Base-by-base conservation (phyloP, 1,140 invertebrate species). In the Drosophila pseudoobscura region DNA sequence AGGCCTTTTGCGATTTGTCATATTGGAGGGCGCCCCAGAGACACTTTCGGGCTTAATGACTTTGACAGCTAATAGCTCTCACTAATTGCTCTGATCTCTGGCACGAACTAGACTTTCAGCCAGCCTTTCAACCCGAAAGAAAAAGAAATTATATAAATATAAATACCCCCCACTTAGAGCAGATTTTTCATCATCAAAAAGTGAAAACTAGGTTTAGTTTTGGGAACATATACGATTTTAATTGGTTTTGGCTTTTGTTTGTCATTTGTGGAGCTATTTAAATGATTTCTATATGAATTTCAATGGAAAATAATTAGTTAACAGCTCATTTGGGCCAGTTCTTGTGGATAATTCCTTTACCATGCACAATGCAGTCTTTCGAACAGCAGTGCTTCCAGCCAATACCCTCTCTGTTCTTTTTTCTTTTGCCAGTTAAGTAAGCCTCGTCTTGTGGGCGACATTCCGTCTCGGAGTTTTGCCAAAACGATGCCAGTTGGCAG, bases 81-180 rank as follows among this genome's bases (percentile, higher is more conserved):
- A 74, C 59, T 74, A 74, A 74, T 74, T 74, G 71, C 71, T 64
- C 31, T 74, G 71, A 74, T 74, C 71, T 56, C 59, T 74, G 71
- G 47, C 70, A 74, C 71, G 49, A 49, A 46, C 51, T 46, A 56
- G 64, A 64, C 71, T 74, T 74, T 64, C 45, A 11, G 41, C 13
- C n/a, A 20, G 20, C 20, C 20, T 20, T 20, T 20, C 20, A 20
- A 20, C 20, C 1, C 20, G 20, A 20, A 35, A 13, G 8, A 8
- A 29, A 11, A 8, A 29, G 35, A 56, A 47, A 55, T 68, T 68
- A 68, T 55, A 41, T 68, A 68, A 47, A 68, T 41, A 46, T 47
- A 46, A 51, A 51, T 35, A 9, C 26, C 3, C 3, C 7, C 24
- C 22, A 50, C 47, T 24, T 24, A 53, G 39, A 54, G 7, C 63